These are phyloP conservation scores for Jaculus jaculus DNA, from an alignment of 2,113 vertebrate genomes.

Conservation along the genomic window DNA sequence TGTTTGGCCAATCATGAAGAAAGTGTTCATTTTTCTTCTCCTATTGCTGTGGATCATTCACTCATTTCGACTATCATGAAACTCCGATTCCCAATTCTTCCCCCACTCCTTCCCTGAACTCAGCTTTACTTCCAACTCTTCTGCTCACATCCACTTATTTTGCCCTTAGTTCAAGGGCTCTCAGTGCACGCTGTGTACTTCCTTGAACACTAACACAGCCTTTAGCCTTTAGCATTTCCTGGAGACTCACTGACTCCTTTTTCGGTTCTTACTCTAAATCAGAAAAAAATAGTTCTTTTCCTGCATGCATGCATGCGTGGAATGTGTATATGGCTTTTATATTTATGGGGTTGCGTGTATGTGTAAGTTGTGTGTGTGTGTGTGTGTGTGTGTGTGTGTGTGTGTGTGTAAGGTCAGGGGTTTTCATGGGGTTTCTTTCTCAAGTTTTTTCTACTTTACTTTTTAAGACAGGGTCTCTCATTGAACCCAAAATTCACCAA, in stretches of 20 bases:
- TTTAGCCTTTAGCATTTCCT: background rate
- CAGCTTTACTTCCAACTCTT: background rate
- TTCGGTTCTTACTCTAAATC: too few relatives aligned
- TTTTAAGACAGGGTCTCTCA: background rate
- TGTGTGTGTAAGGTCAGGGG: background rate
- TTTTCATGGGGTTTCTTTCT: background rate
- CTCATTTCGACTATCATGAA: rapidly evolving
- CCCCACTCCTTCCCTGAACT: background rate
- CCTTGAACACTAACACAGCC: background rate
- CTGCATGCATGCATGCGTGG: background rate
- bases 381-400: background rate
- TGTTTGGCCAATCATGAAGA: background rate
- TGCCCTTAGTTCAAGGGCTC: background rate
- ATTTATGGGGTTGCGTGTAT: background rate
- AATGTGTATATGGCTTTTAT: background rate
- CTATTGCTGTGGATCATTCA: background rate
- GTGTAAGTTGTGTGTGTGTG: background rate
- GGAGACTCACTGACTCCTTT: too few relatives aligned
- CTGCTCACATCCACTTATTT: background rate
- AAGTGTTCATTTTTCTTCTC: background rate
- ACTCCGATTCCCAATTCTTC: background rate
- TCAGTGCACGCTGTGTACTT: background rate
- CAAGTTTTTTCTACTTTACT: background rate
- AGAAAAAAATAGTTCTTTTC: too few relatives aligned
- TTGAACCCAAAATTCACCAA: background rate